Evolutionary conservation across 2,797 vertebrate genomes (phyloP).

Genomic region (Myotis planiceps): DNA sequence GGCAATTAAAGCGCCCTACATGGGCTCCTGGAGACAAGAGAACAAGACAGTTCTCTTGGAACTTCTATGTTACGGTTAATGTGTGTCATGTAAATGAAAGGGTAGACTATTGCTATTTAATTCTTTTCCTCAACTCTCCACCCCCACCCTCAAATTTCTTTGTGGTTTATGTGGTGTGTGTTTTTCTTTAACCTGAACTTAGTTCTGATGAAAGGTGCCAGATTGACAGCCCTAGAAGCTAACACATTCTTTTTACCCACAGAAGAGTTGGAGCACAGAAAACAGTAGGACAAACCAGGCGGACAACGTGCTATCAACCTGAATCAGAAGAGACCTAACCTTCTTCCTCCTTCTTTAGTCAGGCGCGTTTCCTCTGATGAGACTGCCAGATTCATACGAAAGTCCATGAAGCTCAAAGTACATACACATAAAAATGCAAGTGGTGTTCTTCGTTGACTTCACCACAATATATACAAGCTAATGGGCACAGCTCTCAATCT

Average conservation of each 20-base stretch:
- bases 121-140: conserved; percentile 75
- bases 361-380: background rate
- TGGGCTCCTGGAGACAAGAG: conserved; percentile 92
- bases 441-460: background rate
- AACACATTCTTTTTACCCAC: conserved; percentile 22
- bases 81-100: conserved; percentile 90
- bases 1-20: conserved; percentile 96
- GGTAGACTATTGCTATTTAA: conserved; percentile 90
- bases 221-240: conserved; percentile 19
- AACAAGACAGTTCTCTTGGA: conserved; percentile 88
- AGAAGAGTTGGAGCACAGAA: conserved; percentile 3
- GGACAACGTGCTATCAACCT: background rate
- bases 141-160: conserved; percentile 64
- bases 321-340: background rate
- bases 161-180: conserved; percentile 60
- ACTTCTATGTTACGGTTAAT: conserved; percentile 93
- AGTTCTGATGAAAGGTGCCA: conserved; percentile 59
- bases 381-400: background rate
- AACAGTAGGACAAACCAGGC: background rate
- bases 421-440: background rate
- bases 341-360: background rate
- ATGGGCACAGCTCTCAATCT: background rate
- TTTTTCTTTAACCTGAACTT: conserved; percentile 75
- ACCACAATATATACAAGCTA: background rate
- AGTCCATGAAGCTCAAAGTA: background rate